phyloP scores from a whole-genome alignment of 2,888 invertebrate species.

The Ryuthela nishihirai region DNA sequence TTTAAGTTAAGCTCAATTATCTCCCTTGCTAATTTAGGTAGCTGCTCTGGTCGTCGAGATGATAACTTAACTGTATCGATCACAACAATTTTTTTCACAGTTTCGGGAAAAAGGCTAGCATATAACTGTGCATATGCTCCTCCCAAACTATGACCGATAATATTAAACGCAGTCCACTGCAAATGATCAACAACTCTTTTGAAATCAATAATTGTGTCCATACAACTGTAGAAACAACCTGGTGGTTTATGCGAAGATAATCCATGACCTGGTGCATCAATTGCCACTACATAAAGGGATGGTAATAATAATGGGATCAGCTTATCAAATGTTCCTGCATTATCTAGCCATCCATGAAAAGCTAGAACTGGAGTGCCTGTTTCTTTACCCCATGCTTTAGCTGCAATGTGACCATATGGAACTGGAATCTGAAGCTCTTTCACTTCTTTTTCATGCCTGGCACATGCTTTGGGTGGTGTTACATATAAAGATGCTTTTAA shows the following conservation, averaged over 20 bases:
- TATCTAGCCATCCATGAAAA: constrained; percentile 43
- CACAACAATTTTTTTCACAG: constrained; percentile 46
- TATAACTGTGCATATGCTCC: constrained; percentile 52
- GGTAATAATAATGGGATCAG: constrained; percentile 56
- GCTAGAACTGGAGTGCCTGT: constrained; percentile 60
- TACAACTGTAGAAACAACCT: constrained; percentile 34
- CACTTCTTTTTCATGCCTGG: no score
- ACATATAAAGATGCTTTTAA: no score
- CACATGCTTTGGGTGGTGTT: no score
- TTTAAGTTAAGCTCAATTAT: constrained; percentile 15
- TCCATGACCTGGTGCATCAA: constrained; percentile 41
- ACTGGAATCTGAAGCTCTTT: constrained; percentile 31
- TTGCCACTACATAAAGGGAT: constrained; percentile 33
- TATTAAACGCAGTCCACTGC: constrained; percentile 33
- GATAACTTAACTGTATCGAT: constrained; percentile 43
- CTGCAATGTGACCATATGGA: constrained; percentile 36
- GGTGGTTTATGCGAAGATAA: constrained; percentile 37
- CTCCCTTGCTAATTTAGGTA: constrained; percentile 3
- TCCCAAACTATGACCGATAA: constrained; percentile 52
- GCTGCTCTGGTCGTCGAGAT: constrained; percentile 13
- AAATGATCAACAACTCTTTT: constrained; percentile 33
- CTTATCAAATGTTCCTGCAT: constrained; percentile 41
- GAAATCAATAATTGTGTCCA: constrained; percentile 24
- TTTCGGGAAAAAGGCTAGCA: constrained; percentile 47
- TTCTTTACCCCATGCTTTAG: constrained; percentile 66